Evolutionary conservation across 23 tunicate species (phyloP), one percentile per base, ranked within the genome.

Genomic region (Clavelina lepadiformis): DNA sequence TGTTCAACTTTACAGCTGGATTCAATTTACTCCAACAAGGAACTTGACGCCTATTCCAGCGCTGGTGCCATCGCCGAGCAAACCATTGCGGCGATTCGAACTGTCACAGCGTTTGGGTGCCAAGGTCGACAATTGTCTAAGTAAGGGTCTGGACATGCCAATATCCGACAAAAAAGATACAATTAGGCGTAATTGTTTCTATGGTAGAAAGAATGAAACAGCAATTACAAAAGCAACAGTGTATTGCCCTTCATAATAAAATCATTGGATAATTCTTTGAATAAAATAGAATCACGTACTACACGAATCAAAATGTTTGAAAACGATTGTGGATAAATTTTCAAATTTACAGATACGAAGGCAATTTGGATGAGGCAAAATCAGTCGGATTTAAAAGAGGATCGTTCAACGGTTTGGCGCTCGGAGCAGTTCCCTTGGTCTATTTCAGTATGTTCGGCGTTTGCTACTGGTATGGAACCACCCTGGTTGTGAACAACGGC

Each of bases 51-150:
- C 0, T 79, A 79, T 61, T 80, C 86, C 7, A 61, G 49, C 24
- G 86, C 86, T 33, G 86, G 86, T 33, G 81, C 71, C 3, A 68
- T 79, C 5, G 86, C 86, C 3, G 82, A 74, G 45, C 81, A 79
- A 60, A 81, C 74, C 11, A 30, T 79, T 19, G 58, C 68, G 8
- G 44, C 82, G 0, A 79, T 79, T 28, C 60, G 79, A 44, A 79
- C 86, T 19, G 86, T 79, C 23, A 68, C 59, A 5, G 73, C 86
- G 3, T 79, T 79, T 61, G 82, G 72, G 0, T 80, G 86, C 0
- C 63, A 79, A 27, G 65, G 45, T n/a, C 63, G 61, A 45, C 81
- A 79, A 73, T n/a, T n/a, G n/a, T n/a, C n/a, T n/a, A n/a, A n/a
- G n/a, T n/a, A n/a, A n/a, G n/a, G n/a, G n/a, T n/a, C n/a, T n/a